Base-by-base conservation (phyloP, 2,113 vertebrate species). In the Poeciliopsis occidentalis region DNA sequence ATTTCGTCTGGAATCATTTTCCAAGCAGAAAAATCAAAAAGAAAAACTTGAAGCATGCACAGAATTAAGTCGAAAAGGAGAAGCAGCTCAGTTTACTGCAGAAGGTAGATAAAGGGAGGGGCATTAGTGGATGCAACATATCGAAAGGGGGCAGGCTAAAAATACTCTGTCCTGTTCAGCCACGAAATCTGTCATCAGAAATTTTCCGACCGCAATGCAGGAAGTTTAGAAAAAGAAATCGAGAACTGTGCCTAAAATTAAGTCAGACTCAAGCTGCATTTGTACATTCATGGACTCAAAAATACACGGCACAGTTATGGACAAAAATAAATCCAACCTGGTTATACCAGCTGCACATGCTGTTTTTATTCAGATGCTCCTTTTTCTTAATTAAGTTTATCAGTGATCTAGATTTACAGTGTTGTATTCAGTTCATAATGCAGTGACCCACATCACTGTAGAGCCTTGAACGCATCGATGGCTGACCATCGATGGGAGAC, bases 121-220 rank as follows among this genome's bases (percentile, higher is more conserved):
- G 39, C 63, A 60, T 69, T 39, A 76, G 71, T 76, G 57, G 27
- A 41, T 81, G 64, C 60, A 69, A 68, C 72, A 27, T 8, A 44
- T 82, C 30, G 78, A 73, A 44, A 29, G 27, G 61, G 65, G 44
- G 15, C 2, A 61, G 54, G 78, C 92, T 95, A 94, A 88, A 95
- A 95, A 95, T 95, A 95, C 79, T 85, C 74, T 76, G 87, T 85
- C 79, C 84, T 92, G 86, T 92, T 87, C 71, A 93, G 93, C 89
- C 91, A 87, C 85, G 80, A 94, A 95, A 94, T 93, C 91, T 91
- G 94, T 92, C 93, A 93, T 94, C 93, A 93, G 90, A 94, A 93
- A 94, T 92, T 94, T 95, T 95, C 94, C 94, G 78, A 95, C 94
- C 94, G 8, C 94, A 94, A 85, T 85, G 83, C 94, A 95, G 94